Base-by-base conservation (phyloP, 1,140 invertebrate species). In the Bombus balteatus region DNA sequence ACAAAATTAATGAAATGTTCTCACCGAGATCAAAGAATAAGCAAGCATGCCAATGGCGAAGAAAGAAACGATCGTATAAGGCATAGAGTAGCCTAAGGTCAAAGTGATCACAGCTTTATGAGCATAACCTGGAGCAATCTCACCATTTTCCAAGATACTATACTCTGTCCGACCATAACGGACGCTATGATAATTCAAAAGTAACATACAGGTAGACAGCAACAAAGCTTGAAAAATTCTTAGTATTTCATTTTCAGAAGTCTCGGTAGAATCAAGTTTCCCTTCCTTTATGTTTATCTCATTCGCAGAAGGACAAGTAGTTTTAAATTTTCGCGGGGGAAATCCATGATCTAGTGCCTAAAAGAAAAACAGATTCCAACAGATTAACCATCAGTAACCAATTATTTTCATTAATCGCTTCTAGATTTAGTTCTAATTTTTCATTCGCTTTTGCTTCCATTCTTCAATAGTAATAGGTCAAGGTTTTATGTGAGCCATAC, bases 1-100 rank as follows among this genome's bases (percentile, higher is more conserved):
- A 66, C n/a, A 32, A 8, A 66, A 15, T 15, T 18, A 73, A 70
- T 18, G 28, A 71, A 65, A 57, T 6, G 18, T 62, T 15, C 88
- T 92, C 65, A 93, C 93, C 83, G 87, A 88, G 15, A 92, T 25
- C 13, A 93, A 53, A 28, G 93, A 93, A 87, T 92, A 93, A 18
- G 91, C 76, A 3, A 93, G 88, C 93, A 93, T 92, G 25, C 73
- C 76, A 65, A 85, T 82, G 0, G 89, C 71, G 47, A 92, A 2
- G 4, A 85, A 75, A 0, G 81, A 92, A 28, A 92, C 12, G 22
- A 91, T 57, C 0, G 92, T 89, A 72, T 91, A 90, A 22, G 74
- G 79, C 18, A 83, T 3, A 15, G 93, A 90, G 62, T 93, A 93
- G 34, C 93, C 93, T 18, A 92, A 80, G 59, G 76, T 93, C 43